A percentile compares a stretch with the other conserved stretches of the same genome.
phyloP scores from a whole-genome alignment of 1,140 invertebrate genomes.

The Pseudomyrmex cubaensis region DNA sequence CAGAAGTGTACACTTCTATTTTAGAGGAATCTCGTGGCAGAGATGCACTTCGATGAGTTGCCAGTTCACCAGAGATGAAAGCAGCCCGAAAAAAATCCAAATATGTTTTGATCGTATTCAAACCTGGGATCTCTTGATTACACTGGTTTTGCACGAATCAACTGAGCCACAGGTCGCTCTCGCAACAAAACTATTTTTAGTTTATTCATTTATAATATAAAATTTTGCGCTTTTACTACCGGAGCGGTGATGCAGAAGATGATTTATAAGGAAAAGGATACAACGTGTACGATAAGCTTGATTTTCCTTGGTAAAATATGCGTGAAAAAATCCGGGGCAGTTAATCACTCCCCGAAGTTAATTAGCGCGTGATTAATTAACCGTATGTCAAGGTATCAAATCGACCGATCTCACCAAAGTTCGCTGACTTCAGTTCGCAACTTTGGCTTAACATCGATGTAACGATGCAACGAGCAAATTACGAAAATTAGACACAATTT shows the following conservation, averaged over 20 bases:
- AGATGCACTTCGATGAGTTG: too few species aligned
- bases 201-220: constrained; percentile 38
- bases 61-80: too few species aligned
- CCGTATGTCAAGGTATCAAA: constrained; percentile 48
- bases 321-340: constrained; percentile 23
- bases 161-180: too few species aligned
- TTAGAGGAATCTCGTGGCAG: too few species aligned
- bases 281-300: constrained; percentile 41
- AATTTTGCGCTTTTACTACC: constrained; percentile 1
- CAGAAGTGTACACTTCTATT: too few species aligned
- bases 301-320: constrained; percentile 27
- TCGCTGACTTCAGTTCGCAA: constrained; percentile 44
- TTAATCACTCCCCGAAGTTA: constrained; percentile 45
- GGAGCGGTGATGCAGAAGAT: background rate
- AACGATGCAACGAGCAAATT: constrained; percentile 29
- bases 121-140: too few species aligned
- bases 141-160: too few species aligned
- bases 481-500: constrained; percentile 1
- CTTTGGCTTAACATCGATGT: constrained; percentile 42
- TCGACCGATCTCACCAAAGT: constrained; percentile 42
- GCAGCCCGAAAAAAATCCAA: too few species aligned
- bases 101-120: too few species aligned
- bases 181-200: background rate
- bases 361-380: constrained; percentile 60
- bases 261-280: constrained; percentile 40